Conservation (phyloP, 2,888 invertebrate genomes). For the Ptilodon capucinus region DNA sequence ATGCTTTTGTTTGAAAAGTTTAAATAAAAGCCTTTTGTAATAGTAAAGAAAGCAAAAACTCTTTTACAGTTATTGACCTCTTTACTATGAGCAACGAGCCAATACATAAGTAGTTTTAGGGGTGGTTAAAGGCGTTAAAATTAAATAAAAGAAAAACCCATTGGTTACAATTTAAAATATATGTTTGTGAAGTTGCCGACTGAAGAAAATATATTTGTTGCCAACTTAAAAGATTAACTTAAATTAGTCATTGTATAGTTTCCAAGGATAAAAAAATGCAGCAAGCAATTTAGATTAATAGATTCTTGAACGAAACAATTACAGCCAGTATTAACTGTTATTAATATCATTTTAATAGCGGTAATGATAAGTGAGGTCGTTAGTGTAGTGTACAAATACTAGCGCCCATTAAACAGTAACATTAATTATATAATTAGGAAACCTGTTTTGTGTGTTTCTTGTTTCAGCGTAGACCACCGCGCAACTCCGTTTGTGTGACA, state of each 20-base stretch:
- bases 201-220: neutral
- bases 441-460: conserved; percentile 10
- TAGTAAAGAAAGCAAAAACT: conserved; percentile 3
- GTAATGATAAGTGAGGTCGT: conserved; percentile 28
- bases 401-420: conserved; percentile 10
- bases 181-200: neutral
- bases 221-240: neutral
- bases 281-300: no score
- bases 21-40: conserved; percentile 3
- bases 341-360: conserved; percentile 29
- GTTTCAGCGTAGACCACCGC: conserved; percentile 1
- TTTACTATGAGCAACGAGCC: neutral
- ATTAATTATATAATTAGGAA: conserved; percentile 16
- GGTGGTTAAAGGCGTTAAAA: neutral
- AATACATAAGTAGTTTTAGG: neutral
- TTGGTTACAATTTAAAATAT: neutral
- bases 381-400: conserved; percentile 16
- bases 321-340: conserved; percentile 6
- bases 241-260: neutral
- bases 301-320: neutral
- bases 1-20: conserved; percentile 6
- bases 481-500: neutral
- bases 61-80: conserved; percentile 2
- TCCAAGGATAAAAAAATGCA: neutral
- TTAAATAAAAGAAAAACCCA: neutral